phyloP scores from a whole-genome alignment of 2,797 vertebrate genomes.

The Zalophus californianus region DNA sequence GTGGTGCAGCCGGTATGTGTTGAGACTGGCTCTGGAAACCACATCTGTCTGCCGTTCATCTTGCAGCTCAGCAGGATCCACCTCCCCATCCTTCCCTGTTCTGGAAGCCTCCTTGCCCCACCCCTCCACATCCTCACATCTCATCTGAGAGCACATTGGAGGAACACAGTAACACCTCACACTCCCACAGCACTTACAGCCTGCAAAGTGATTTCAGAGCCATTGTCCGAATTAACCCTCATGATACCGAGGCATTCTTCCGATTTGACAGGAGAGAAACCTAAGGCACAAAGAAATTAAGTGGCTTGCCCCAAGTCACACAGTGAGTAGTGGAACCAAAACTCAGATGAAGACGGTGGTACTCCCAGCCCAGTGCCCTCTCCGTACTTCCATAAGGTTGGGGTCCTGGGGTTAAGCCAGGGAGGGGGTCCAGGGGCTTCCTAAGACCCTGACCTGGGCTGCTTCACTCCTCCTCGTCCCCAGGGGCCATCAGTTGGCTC shows the following conservation, averaged over 20 bases:
- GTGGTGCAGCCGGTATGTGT: not conserved
- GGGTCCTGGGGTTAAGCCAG: not conserved
- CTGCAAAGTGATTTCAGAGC: not conserved
- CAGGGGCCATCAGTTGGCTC: conserved; percentile 47
- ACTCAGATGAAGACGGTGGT: not conserved
- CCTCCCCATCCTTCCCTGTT: not conserved
- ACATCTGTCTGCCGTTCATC: not conserved
- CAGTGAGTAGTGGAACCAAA: not conserved
- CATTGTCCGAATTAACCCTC: not conserved
- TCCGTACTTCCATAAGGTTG: not conserved
- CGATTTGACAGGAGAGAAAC: not conserved
- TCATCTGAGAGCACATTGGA: not conserved
- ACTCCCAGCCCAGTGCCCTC: not conserved
- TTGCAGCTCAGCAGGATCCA: not conserved
- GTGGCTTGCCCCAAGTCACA: not conserved
- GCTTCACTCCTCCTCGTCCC: not conserved
- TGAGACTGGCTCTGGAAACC: not conserved
- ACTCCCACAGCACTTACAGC: not conserved
- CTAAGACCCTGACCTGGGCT: conserved; percentile 32
- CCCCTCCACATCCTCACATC: not conserved
- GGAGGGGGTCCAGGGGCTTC: not conserved
- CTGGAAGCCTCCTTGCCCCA: not conserved
- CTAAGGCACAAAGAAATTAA: not conserved
- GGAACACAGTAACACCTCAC: not conserved
- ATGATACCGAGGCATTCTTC: not conserved